Evolutionary conservation across 30 jellyfish, hydroid and myxozoan species (phyloP), one percentile per base, ranked within the genome.

Genomic region (Hydractinia symbiolongicarpus): DNA sequence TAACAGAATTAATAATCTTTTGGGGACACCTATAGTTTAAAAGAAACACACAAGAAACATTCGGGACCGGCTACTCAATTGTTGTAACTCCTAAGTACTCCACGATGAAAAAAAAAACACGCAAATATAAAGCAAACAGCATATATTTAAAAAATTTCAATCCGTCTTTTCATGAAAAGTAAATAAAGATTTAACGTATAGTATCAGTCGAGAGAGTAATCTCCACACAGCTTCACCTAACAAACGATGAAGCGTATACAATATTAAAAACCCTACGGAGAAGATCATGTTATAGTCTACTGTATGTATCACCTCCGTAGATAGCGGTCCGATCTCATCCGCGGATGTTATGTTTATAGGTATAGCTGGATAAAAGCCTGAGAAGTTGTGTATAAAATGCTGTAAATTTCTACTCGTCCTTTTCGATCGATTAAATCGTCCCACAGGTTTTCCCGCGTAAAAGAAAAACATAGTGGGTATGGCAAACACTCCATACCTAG

Each of bases 381-480:
- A 54, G 8, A 54, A 49, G n/a, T 53, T 55, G 10, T 58, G 44
- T 5, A 77, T 52, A 30, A 77, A 77, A 54, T 53, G 30, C 15
- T 50, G 77, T 16, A 77, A 54, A 61, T 56, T 61, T 55, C 40
- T 58, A 14, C 15, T 6, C 40, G 78, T 77, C n/a, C 85, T 53
- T 30, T 30, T 30, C 13, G 79, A 17, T 5, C 79, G 78, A 54
- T 77, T 77, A 14, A 77, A 77, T 77, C 58, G 55, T 14, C 55
- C 79, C 58, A 77, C 77, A 5, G 85, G 79, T 55, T 58, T 55
- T 5, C 85, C 85, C 5, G 66, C 55, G 79, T 77, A 77, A 61
- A 77, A 77, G n/a, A 77, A 77, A 79, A 77, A 54, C 79, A 77
- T 77, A 8, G 85, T 61, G 76, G 85, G 85, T 16, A 77, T 77